A percentile compares a stretch with the other conserved stretches of the same genome.
These are phyloP conservation scores for Eupithecia centaureata DNA, from an alignment of 2,888 invertebrate species.

Conservation along the genomic window DNA sequence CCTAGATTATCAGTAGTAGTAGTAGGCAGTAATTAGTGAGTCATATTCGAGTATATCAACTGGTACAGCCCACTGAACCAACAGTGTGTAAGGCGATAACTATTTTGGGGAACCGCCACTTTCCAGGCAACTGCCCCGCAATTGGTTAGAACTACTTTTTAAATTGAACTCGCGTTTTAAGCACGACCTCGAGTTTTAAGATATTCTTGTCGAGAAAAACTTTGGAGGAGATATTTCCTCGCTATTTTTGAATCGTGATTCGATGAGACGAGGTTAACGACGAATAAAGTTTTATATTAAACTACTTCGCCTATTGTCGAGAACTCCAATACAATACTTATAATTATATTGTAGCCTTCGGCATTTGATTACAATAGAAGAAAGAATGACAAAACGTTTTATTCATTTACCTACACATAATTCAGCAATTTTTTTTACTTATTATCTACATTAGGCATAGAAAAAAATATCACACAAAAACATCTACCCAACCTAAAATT, in stretches of 20 bases:
- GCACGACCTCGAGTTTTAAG: slow-evolving; percentile 9
- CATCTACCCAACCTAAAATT: too few species aligned
- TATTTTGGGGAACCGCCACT: slow-evolving; percentile 50
- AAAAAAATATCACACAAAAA: too few species aligned
- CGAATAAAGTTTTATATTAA: background rate
- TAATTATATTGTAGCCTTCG: too few species aligned
- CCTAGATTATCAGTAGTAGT: too few species aligned
- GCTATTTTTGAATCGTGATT: background rate
- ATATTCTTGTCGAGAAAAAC: slow-evolving; percentile 1
- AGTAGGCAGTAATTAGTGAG: background rate
- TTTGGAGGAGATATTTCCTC: background rate
- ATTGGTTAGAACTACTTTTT: slow-evolving; percentile 48
- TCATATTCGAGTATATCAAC: slow-evolving; percentile 17
- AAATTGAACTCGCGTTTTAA: slow-evolving; percentile 30
- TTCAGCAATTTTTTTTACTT: too few species aligned
- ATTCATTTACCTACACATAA: too few species aligned
- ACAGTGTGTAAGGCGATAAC: slow-evolving; percentile 56
- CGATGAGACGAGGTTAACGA: background rate
- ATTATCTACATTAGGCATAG: too few species aligned
- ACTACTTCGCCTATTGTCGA: background rate
- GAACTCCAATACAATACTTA: too few species aligned
- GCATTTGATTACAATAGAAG: too few species aligned
- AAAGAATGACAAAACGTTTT: too few species aligned
- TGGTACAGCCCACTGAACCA: slow-evolving; percentile 47
- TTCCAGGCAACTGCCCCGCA: slow-evolving; percentile 34